A percentile compares a stretch with the other conserved stretches of the same genome.
These are phyloP conservation scores for Micronycteris hirsuta DNA, from an alignment of 2,113 vertebrate genomes.

Conservation along the genomic window DNA sequence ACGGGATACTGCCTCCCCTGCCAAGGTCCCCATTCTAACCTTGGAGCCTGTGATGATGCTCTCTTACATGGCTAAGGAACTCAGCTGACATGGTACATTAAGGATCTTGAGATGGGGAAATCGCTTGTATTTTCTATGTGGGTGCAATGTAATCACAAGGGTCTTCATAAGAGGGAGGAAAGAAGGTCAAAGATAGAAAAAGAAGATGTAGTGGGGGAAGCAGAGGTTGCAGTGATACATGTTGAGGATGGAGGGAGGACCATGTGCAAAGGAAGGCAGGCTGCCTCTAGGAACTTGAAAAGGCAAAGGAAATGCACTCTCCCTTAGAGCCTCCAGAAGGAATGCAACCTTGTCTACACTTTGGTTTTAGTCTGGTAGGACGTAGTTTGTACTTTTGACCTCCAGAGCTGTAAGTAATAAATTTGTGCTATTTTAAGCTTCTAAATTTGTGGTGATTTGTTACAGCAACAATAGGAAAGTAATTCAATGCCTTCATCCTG, in stretches of 20 bases:
- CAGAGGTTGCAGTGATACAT: background rate
- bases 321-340: background rate
- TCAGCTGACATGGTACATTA: background rate
- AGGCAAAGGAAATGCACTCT: background rate
- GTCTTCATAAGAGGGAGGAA: background rate
- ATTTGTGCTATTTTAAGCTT: background rate
- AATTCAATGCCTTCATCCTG: background rate
- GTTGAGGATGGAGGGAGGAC: background rate
- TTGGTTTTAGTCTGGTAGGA: background rate
- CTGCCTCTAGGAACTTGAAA: background rate
- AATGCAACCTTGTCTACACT: background rate
- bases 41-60: background rate
- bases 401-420: background rate
- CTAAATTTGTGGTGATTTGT: background rate
- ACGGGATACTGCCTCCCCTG: background rate
- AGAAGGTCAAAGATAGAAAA: background rate
- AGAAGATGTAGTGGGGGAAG: background rate
- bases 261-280: background rate
- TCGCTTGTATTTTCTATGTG: background rate
- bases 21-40: background rate
- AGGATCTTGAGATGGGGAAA: background rate
- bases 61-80: background rate
- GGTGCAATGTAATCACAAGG: background rate
- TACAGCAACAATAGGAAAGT: background rate
- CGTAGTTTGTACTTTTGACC: background rate